Evolutionary conservation across 2,113 vertebrate genomes (phyloP).

Genomic region (Ophiodon elongatus): DNA sequence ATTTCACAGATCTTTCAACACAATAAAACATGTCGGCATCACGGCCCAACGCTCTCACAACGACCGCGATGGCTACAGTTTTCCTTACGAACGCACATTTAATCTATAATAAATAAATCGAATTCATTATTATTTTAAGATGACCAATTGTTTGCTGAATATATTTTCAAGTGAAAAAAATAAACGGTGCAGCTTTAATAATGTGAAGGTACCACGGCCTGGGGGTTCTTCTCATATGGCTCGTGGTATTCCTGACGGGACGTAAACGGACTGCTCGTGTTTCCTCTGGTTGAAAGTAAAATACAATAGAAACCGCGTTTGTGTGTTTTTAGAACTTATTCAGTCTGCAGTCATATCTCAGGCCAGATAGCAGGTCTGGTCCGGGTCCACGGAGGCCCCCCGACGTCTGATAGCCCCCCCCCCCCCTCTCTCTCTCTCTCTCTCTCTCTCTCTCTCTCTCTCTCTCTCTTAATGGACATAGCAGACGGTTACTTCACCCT

Average conservation of each 20-base stretch:
- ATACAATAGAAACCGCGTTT: neutral
- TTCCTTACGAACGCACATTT: no score
- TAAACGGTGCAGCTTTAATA: neutral
- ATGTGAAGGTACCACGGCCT: neutral
- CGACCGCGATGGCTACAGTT: neutral
- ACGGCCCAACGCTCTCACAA: neutral
- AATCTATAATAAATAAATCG: neutral
- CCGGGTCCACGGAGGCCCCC: slow-evolving; percentile 2
- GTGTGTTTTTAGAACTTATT: neutral
- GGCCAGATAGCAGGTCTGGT: slow-evolving; percentile 29
- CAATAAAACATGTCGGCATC: neutral
- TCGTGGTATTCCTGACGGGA: neutral
- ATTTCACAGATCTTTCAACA: neutral
- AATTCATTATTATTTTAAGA: neutral
- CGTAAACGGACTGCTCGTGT: no score
- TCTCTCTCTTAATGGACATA: slow-evolving; percentile 62
- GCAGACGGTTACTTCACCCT: slow-evolving; percentile 68
- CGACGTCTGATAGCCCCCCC: neutral
- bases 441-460: neutral
- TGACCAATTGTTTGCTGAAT: neutral
- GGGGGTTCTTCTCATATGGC: neutral
- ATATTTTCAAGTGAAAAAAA: neutral
- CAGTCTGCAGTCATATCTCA: neutral
- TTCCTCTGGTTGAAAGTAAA: neutral
- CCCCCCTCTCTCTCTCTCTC: neutral